A percentile compares a stretch with the other conserved stretches of the same genome.
Conservation (phyloP, 2,113 vertebrate species). For the Microcebus jonahi region DNA sequence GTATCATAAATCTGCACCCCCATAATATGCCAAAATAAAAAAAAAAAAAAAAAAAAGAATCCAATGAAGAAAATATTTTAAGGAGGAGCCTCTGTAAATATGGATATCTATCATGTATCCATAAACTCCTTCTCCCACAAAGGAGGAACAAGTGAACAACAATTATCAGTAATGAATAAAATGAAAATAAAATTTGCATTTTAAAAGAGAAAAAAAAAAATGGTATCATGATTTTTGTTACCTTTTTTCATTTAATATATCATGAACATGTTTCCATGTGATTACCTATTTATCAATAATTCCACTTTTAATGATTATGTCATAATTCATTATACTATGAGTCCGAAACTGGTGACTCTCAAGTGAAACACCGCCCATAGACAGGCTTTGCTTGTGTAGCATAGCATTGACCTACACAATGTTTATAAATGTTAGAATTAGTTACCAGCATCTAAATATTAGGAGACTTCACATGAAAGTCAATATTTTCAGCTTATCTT, state of each 20-base stretch:
- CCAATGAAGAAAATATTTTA: no score
- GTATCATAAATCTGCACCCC: no score
- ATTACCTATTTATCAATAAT: background rate
- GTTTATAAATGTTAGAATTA: background rate
- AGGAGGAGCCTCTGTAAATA: no score
- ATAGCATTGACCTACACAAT: background rate
- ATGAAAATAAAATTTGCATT: no score
- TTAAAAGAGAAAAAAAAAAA: no score
- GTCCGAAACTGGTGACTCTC: background rate
- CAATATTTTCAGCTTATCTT: conserved; percentile 3
- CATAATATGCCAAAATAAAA: no score
- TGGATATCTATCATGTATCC: no score
- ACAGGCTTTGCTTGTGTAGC: background rate
- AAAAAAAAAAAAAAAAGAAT: no score
- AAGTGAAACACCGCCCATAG: background rate
- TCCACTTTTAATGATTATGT: background rate
- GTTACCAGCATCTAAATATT: background rate
- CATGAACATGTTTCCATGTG: background rate
- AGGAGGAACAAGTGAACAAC: no score
- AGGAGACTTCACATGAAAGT: background rate
- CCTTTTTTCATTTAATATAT: background rate
- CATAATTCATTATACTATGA: background rate
- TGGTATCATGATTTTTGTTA: background rate
- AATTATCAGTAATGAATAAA: no score
- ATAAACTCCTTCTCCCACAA: no score